Evolutionary conservation across 2,888 invertebrate species (phyloP).

Genomic region (Coenonympha arcania): DNA sequence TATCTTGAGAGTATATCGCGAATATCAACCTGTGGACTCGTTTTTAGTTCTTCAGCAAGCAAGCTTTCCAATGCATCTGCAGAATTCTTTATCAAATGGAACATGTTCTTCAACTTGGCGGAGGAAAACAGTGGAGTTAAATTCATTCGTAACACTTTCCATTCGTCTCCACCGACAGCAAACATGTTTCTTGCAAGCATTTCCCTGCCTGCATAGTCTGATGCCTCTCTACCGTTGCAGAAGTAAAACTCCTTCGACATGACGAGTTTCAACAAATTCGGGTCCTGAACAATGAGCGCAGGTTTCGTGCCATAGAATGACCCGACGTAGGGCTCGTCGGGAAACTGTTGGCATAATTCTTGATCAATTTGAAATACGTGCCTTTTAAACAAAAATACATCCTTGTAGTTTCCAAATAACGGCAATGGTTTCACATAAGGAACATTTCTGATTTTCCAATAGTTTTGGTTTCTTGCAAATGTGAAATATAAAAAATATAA

Average conservation of each 20-base stretch:
- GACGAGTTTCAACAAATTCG: constrained; percentile 44
- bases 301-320: constrained; percentile 52
- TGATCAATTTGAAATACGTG: constrained; percentile 32
- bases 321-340: constrained; percentile 45
- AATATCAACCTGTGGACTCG: constrained; percentile 32
- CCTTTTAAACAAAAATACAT: constrained; percentile 39
- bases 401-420: constrained; percentile 48
- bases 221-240: constrained; percentile 48
- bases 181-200: constrained; percentile 41
- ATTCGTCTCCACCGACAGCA: constrained; percentile 43
- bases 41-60: constrained; percentile 33
- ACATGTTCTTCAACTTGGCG: constrained; percentile 57
- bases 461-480: constrained; percentile 35
- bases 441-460: constrained; percentile 47
- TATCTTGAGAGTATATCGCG: constrained; percentile 39
- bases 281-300: constrained; percentile 47
- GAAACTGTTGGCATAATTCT: constrained; percentile 41
- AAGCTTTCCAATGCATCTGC: constrained; percentile 37
- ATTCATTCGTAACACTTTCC: constrained; percentile 54
- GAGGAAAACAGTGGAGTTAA: constrained; percentile 51
- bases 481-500: constrained; percentile 25
- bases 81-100: constrained; percentile 44
- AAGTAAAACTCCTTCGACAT: constrained; percentile 51
- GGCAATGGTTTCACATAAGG: constrained; percentile 36
- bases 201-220: constrained; percentile 41